A percentile compares a stretch with the other conserved stretches of the same genome.
Conservation (phyloP, 2,113 vertebrate genomes). For the Choloepus hoffmanni region DNA sequence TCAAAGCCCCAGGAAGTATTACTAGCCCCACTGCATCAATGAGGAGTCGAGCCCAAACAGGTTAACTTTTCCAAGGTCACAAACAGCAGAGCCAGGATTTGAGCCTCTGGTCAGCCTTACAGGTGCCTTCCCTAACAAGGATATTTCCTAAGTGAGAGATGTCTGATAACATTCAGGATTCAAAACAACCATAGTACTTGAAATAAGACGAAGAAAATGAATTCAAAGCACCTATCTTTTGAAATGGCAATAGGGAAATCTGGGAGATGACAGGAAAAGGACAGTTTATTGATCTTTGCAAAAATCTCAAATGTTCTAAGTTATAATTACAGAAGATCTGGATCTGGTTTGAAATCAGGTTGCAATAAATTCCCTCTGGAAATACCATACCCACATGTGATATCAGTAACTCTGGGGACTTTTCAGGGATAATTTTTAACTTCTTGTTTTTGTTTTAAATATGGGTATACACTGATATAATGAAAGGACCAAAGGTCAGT, state of each 20-base stretch:
- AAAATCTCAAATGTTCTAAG: background rate
- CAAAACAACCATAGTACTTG: background rate
- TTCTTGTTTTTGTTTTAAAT: constrained; percentile 24
- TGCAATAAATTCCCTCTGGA: constrained; percentile 4
- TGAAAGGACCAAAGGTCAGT: background rate
- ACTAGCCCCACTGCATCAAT: fast-evolving
- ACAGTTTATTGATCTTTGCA: background rate
- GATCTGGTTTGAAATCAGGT: background rate
- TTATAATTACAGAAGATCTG: background rate
- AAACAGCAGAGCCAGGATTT: background rate
- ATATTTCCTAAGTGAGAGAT: background rate
- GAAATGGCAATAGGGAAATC: background rate
- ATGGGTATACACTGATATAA: background rate
- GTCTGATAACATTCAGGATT: background rate
- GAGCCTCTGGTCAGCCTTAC: background rate
- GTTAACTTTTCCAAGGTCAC: background rate
- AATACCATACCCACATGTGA: background rate
- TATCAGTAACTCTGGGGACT: background rate
- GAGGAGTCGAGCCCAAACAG: background rate
- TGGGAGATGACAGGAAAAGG: background rate
- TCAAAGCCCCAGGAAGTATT: background rate
- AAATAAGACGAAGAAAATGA: background rate
- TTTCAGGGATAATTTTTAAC: background rate
- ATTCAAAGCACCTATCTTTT: background rate
- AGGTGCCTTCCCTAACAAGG: background rate